phyloP scores from a whole-genome alignment of 1,140 invertebrate genomes.

The Prorops nasuta region DNA sequence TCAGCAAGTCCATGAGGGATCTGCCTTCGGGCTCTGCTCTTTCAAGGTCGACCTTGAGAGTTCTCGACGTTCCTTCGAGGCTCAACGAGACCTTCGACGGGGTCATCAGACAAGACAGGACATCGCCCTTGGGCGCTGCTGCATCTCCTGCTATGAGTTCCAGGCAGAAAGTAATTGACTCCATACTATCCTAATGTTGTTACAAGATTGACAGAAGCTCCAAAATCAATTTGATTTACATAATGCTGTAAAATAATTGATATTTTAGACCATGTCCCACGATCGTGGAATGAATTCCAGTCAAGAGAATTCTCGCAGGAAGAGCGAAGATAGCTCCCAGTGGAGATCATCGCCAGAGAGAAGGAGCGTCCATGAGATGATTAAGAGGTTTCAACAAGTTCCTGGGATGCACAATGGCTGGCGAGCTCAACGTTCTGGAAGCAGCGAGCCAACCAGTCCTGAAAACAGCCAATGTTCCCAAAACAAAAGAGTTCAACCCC shows the following conservation, averaged over 20 bases:
- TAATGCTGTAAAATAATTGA: slow-evolving; percentile 10
- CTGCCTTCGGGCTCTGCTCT: slow-evolving; percentile 29
- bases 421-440: slow-evolving; percentile 28
- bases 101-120: slow-evolving; percentile 32
- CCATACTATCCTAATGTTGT: too few species aligned
- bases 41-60: slow-evolving; percentile 26
- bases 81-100: slow-evolving; percentile 45
- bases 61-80: slow-evolving; percentile 30
- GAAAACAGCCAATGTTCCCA: slow-evolving; percentile 34
- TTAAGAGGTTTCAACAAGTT: slow-evolving; percentile 46
- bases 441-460: slow-evolving; percentile 33
- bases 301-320: slow-evolving; percentile 26
- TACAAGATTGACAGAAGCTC: too few species aligned
- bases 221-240: too few species aligned
- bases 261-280: slow-evolving; percentile 17
- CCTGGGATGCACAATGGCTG: slow-evolving; percentile 43
- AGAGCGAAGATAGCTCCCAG: slow-evolving; percentile 28
- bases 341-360: slow-evolving; percentile 33
- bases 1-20: slow-evolving; percentile 41
- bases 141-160: slow-evolving; percentile 30
- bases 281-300: slow-evolving; percentile 24
- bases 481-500: slow-evolving; percentile 36
- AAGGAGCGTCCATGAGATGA: slow-evolving; percentile 47
- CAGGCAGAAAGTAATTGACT: too few species aligned
- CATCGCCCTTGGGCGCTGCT: slow-evolving; percentile 29